These are phyloP conservation scores for Diplodus puntazzo DNA, from an alignment of 2,797 vertebrate genomes.

Conservation along the genomic window DNA sequence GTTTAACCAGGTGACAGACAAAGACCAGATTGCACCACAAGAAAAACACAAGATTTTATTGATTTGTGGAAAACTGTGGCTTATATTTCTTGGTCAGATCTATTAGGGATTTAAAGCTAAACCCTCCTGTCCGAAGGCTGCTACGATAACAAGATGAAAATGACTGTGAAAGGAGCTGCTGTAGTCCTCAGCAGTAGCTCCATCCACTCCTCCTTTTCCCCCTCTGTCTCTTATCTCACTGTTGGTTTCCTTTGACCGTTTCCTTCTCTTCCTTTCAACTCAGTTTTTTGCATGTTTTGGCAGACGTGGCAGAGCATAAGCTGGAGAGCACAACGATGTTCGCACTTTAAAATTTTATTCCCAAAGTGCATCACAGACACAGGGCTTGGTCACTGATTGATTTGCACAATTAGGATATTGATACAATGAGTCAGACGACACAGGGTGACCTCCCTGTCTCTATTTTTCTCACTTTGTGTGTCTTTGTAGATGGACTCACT, in stretches of 20 bases:
- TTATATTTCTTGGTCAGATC: conserved; percentile 2
- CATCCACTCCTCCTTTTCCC: conserved; percentile 40
- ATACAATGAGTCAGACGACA: conserved; percentile 30
- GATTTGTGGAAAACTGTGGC: conserved; percentile 1
- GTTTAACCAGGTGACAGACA: conserved; percentile 11
- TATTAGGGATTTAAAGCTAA: not conserved
- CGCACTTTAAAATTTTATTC: conserved; percentile 10
- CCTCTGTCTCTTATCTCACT: conserved; percentile 56
- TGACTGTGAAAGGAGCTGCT: conserved; percentile 19
- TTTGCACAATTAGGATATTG: conserved; percentile 28
- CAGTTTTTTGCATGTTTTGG: conserved; percentile 41
- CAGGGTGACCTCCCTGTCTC: conserved; percentile 17
- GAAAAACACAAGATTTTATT: not conserved
- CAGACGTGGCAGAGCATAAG: conserved; percentile 32
- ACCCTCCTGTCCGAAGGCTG: not conserved
- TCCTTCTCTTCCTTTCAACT: conserved; percentile 39
- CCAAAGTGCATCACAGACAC: conserved; percentile 24
- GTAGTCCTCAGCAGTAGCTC: conserved; percentile 9
- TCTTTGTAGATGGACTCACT: conserved; percentile 90
- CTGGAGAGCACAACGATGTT: conserved; percentile 5
- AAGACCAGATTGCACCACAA: not conserved
- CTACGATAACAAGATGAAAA: conserved; percentile 3
- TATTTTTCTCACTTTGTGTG: conserved; percentile 19
- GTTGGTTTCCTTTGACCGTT: conserved; percentile 38
- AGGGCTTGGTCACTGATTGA: conserved; percentile 37